Evolutionary conservation across 2,888 invertebrate species (phyloP), one percentile per base, ranked within the genome.

Genomic region (Acleris sparsana): DNA sequence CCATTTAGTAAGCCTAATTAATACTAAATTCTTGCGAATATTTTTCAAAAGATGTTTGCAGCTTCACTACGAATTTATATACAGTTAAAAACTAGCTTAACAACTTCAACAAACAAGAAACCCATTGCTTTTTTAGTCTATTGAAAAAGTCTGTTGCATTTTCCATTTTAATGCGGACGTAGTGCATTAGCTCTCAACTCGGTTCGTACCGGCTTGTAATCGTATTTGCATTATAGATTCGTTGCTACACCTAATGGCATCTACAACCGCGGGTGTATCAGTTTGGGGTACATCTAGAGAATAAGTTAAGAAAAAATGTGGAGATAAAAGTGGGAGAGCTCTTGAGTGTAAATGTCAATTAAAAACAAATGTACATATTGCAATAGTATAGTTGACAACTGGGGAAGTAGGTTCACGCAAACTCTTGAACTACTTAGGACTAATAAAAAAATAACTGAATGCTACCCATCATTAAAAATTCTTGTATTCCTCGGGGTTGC

Each of bases 191-290:
- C 87, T 78, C 73, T 82, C 80, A 76, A 80, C 84, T 80, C 80
- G 77, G 71, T 77, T 75, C 79, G 70, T 77, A 76, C 80, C 77
- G 80, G 82, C 80, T 73, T 82, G 88, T 90, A 91, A 91, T 92
- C 88, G 86, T 90, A 90, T 92, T 92, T 92, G 88, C 92, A 92
- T 92, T 91, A 92, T 90, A 91, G 91, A 91, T 91, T 87, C 87
- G 86, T 87, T 85, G 81, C 83, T 85, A 86, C 85, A 84, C 80
- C 80, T 91, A 92, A 91, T 89, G 87, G 87, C 77, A 81, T 73
- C 80, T 80, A 80, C 82, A 80, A 82, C 83, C 83, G 79, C 80
- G 43, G 51, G 20, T 46, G 25, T 43, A 39, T 39, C 39, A 39
- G 39, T 13, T 13, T 39, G 39, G 39, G 39, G 39, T 39, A 39